Conservation (phyloP, 2,113 vertebrate genomes). For the Gasterosteus nipponicus region DNA sequence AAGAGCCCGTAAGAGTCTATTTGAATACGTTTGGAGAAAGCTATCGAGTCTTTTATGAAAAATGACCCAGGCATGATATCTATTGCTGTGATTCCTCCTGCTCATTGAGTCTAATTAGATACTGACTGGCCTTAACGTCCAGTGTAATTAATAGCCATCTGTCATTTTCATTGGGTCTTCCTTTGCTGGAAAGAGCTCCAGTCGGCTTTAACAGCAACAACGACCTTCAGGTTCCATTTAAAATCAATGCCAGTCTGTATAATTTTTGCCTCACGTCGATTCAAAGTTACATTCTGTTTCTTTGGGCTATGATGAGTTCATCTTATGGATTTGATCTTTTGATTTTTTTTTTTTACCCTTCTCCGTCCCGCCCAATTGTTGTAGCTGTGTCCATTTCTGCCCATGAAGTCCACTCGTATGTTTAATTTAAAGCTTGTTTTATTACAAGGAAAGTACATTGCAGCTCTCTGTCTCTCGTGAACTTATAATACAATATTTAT, state of each 20-base stretch:
- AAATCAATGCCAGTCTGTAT: conserved; percentile 63
- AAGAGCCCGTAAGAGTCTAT: conserved; percentile 22
- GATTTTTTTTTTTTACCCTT: background rate
- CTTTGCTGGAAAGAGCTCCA: conserved; percentile 49
- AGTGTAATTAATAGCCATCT: conserved; percentile 64
- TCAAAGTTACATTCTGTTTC: conserved; percentile 39
- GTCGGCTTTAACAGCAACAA: conserved; percentile 49
- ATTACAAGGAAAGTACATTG: background rate
- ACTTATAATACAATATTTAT: background rate
- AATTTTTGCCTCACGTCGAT: conserved; percentile 41
- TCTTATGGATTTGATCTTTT: background rate
- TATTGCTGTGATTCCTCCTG: conserved; percentile 51
- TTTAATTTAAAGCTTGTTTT: background rate
- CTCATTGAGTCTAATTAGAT: conserved; percentile 66
- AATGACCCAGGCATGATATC: conserved; percentile 40
- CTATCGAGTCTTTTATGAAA: conserved; percentile 29
- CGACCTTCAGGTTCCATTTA: conserved; percentile 67
- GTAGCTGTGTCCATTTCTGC: background rate
- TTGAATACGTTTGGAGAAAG: conserved; percentile 24
- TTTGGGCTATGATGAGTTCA: conserved; percentile 57
- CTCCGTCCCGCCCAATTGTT: background rate
- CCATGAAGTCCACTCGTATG: background rate
- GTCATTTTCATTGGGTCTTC: conserved; percentile 65
- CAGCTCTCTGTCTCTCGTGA: background rate
- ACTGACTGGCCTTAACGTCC: conserved; percentile 66